Base-by-base conservation (phyloP, 2,113 vertebrate genomes). In the Nothoprocta pentlandii region DNA sequence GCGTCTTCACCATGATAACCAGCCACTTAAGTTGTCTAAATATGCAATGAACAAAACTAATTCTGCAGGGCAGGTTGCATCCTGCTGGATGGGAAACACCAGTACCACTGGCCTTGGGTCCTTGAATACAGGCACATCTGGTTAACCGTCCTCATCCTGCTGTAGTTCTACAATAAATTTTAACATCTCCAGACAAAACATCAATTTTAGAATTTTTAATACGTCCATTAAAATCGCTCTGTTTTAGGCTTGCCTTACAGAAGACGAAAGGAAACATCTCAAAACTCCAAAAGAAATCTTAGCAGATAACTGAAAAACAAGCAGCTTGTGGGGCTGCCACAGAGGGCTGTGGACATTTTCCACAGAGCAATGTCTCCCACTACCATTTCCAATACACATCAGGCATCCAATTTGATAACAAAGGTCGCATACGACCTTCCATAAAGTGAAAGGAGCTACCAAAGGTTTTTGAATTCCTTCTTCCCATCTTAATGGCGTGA, bases 21-120 rank as follows among this genome's bases (percentile, higher is more conserved):
- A 95, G 91, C 39, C 86, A 89, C 90, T 94, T 92, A 90, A 76
- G 77, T 46, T 78, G 49, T 59, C 83, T 66, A 92, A 92, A 93
- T 76, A 94, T 0, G 12, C 78, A 74, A 58, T 19, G 62, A 88
- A 75, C 85, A 53, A 42, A 36, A 53, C 47, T 95, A 91, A 93
- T 90, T 84, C 92, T 88, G 81, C 92, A 61, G 77, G 79, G 92
- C 87, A 94, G 64, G 2, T 16, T 44, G 62, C 79, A 86, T 67
- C 74, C 76, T 78, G 53, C 83, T 79, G 61, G 22, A 93, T 78
- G 21, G 62, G 64, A 93, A 49, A 53, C 39, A 88, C 56, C 3
- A 39, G 30, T 30, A 54, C 22, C 39, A 12, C 4, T 41, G 23
- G 22, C 82, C 58, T 69, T 70, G 22, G 26, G 39, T 64, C 90